Evolutionary conservation across 2,797 vertebrate genomes (phyloP).

Genomic region (Labeo calbasu): DNA sequence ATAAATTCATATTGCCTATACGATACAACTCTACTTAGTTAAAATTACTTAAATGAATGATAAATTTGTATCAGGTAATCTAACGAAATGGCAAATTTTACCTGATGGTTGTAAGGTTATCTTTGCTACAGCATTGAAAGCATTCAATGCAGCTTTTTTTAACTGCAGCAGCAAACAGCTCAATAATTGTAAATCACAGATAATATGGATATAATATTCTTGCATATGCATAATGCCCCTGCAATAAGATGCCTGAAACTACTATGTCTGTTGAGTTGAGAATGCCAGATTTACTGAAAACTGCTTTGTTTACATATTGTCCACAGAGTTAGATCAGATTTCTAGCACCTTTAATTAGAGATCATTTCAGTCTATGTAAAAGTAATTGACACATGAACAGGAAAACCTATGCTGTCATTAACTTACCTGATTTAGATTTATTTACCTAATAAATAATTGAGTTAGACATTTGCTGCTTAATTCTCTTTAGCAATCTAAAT

Average conservation of each 20-base stretch:
- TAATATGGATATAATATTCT: background rate
- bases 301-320: background rate
- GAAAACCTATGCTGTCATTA: background rate
- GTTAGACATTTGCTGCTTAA: background rate
- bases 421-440: background rate
- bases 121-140: background rate
- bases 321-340: constrained; percentile 33
- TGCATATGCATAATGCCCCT: constrained; percentile 15
- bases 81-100: background rate
- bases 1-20: background rate
- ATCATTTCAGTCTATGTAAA: constrained; percentile 29
- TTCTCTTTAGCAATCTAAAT: background rate
- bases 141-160: too few species aligned
- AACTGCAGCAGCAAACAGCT: background rate
- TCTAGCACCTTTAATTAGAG: constrained; percentile 33
- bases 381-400: background rate
- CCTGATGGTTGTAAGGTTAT: background rate
- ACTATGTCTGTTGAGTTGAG: background rate
- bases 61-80: background rate
- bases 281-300: background rate
- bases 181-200: background rate
- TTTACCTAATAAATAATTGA: background rate
- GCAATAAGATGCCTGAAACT: background rate
- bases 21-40: background rate
- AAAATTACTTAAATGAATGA: background rate